Evolutionary conservation across 2,113 vertebrate species (phyloP).

Genomic region (Anas platyrhynchos): DNA sequence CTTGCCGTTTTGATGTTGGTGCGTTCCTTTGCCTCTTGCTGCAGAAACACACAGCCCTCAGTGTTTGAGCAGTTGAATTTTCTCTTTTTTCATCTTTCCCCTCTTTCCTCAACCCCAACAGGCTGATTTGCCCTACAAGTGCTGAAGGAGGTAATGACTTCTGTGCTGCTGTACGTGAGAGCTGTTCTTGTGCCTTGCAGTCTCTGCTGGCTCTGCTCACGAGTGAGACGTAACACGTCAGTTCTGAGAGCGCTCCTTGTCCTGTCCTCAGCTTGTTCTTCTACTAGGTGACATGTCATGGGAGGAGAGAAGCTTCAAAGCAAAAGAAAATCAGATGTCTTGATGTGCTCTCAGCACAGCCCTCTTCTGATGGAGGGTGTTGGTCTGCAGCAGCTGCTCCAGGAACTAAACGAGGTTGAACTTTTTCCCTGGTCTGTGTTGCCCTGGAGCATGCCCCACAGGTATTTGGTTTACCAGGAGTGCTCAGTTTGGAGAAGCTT

Average conservation of each 20-base stretch:
- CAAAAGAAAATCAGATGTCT: not conserved
- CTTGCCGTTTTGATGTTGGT: not conserved
- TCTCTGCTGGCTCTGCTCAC: not conserved
- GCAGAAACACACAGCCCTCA: not conserved
- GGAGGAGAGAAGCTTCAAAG: not conserved
- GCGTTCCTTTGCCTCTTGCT: not conserved
- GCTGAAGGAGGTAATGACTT: not conserved
- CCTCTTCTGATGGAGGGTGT: not conserved
- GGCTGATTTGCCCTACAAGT: not conserved
- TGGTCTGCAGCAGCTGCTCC: not conserved
- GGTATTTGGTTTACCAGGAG: not conserved
- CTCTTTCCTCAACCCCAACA: not conserved
- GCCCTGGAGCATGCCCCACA: not conserved
- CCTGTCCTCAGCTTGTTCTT: not conserved
- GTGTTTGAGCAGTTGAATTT: not conserved
- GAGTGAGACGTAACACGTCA: not conserved
- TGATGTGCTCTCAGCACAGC: not conserved
- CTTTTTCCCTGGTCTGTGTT: not conserved
- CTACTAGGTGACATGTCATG: not conserved
- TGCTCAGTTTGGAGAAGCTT: not conserved
- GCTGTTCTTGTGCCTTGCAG: not conserved
- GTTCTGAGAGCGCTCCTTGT: not conserved
- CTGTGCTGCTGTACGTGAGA: not conserved
- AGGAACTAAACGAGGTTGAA: not conserved
- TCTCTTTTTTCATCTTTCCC: not conserved